Evolutionary conservation across 2,888 invertebrate genomes (phyloP).

Genomic region (Celastrina argiolus): DNA sequence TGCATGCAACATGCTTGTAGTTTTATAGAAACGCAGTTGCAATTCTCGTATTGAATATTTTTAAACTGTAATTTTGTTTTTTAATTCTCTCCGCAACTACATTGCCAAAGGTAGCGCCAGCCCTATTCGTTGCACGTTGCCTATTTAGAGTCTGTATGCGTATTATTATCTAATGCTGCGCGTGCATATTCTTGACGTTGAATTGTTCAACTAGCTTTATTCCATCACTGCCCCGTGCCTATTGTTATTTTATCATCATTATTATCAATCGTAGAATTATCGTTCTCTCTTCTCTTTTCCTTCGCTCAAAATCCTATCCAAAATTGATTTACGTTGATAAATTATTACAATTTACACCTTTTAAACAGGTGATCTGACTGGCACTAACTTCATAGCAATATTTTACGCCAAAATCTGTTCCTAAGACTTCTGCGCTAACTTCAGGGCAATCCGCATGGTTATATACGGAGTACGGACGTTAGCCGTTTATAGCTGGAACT

Average conservation of each 20-base stretch:
- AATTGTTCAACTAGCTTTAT: constrained; percentile 13
- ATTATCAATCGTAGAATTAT: not conserved
- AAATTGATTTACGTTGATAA: no score
- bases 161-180: constrained; percentile 17
- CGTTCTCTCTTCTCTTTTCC: no score
- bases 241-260: not conserved
- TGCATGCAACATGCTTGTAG: no score
- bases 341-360: not conserved
- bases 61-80: no score
- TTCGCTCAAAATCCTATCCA: no score
- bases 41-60: no score
- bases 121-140: constrained; percentile 15
- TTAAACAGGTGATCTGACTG: not conserved
- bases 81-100: not conserved
- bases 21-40: no score
- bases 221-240: constrained; percentile 4
- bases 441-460: not conserved
- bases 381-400: not conserved
- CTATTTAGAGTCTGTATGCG: constrained; percentile 21
- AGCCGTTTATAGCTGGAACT: not conserved
- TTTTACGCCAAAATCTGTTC: not conserved
- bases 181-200: constrained; percentile 9
- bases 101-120: not conserved
- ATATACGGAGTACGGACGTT: not conserved
- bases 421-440: not conserved